Base-by-base conservation (phyloP, 2,888 invertebrate genomes). In the Sesia apiformis region DNA sequence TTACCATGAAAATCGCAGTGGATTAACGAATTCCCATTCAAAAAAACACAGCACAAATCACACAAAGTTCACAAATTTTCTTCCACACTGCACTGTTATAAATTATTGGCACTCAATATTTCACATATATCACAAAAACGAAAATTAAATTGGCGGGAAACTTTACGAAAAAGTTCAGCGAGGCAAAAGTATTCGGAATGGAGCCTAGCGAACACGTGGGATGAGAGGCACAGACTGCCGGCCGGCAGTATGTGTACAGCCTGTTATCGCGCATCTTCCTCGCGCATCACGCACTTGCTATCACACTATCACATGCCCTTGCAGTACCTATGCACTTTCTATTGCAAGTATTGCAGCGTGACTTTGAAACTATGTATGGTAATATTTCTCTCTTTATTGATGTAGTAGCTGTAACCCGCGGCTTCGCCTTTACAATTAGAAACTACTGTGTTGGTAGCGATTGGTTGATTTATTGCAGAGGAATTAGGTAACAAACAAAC, bases 121-220 rank as follows among this genome's bases (percentile, higher is more conserved):
- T 59, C 73, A 79, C 76, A 54, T 61, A 54, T 7, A 53, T 58
- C 66, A 67, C 65, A 63, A 51, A 55, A 63, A 55, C 54, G 46
- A 54, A 57, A 62, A 64, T 65, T 51, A 61, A 64, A 63, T 73
- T 75, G 84, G 87, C 86, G 86, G 82, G 84, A 85, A 85, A 76
- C 59, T 67, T 70, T 62, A 70, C 84, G 87, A 76, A 84, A 87
- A 88, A 88, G 87, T 88, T 88, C 82, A 65, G 57, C 58, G 63
- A 62, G 60, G 63, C 63, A 57, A 54, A 58, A 63, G 61, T 59
- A 56, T 57, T 57, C 57, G 51, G 57, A 60, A 60, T 66, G 57
- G 63, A 67, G 72, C 70, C 69, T 63, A 60, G 70, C 79, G 74
- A 63, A 69, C 76, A 65, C 66, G 59, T 67, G 60, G 65, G 61